Evolutionary conservation across 2,113 vertebrate species (phyloP).

Genomic region (Menidia beryllina): DNA sequence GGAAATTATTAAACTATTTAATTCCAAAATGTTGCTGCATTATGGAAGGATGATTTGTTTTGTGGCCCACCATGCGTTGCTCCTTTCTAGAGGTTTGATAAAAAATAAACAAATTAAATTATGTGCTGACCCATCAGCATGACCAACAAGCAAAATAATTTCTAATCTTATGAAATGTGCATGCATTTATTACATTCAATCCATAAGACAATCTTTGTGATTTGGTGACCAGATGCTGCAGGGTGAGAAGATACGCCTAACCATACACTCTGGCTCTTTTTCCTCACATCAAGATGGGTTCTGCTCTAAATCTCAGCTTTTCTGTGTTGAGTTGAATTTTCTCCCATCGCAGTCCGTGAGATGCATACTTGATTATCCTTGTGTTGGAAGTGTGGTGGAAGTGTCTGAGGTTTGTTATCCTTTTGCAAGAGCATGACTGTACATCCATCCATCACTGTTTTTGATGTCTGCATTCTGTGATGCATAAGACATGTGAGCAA

Average conservation of each 20-base stretch:
- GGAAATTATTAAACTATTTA: not conserved
- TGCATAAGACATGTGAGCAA: constrained; percentile 18
- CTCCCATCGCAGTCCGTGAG: no score
- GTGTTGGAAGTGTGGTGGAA: no score
- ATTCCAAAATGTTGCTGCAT: not conserved
- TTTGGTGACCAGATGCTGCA: constrained; percentile 11
- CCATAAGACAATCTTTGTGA: constrained; percentile 9
- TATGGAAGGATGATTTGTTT: not conserved
- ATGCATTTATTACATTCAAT: constrained; percentile 23
- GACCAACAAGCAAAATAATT: constrained; percentile 36
- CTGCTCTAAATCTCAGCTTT: no score
- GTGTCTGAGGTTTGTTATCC: no score
- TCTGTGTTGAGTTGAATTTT: no score
- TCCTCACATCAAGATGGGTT: no score
- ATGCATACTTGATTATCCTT: no score
- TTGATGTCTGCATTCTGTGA: constrained; percentile 1
- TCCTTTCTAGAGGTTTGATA: not conserved
- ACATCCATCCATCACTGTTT: not conserved
- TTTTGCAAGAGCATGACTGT: no score
- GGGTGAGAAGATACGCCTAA: not conserved
- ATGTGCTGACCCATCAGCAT: constrained; percentile 37
- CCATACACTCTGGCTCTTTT: no score
- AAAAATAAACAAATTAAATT: constrained; percentile 24
- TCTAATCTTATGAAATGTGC: constrained; percentile 49
- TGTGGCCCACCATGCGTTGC: no score